These are phyloP conservation scores for Sussaba pulchella DNA, from an alignment of 2,888 invertebrate species.

Conservation along the genomic window DNA sequence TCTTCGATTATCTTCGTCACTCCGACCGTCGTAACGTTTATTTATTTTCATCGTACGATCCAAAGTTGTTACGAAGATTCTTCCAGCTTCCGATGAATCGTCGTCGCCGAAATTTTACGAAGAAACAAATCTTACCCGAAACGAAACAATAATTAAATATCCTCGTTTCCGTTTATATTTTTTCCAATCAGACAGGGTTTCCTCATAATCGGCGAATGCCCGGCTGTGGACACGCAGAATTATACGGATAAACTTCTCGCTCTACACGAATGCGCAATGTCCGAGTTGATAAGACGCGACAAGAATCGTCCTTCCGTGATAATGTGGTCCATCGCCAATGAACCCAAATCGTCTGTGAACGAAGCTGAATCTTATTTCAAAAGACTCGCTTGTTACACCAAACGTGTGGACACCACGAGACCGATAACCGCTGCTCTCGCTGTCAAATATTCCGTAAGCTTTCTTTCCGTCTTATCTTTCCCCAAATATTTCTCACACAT, in stretches of 20 bases:
- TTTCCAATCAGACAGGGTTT: slow-evolving; percentile 90
- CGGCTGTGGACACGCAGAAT: slow-evolving; percentile 95
- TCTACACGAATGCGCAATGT: slow-evolving; percentile 94
- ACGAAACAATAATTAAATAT: not conserved
- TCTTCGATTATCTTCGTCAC: not conserved
- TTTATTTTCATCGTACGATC: not conserved
- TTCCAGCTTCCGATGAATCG: not conserved
- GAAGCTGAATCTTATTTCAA: slow-evolving; percentile 93
- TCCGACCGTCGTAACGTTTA: not conserved
- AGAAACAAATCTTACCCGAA: not conserved
- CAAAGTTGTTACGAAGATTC: too few relatives aligned
- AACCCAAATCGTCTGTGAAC: slow-evolving; percentile 90
- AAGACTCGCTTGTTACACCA: slow-evolving; percentile 91
- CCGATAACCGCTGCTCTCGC: slow-evolving; percentile 95
- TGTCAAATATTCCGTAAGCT: slow-evolving; percentile 86
- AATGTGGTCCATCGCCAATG: slow-evolving; percentile 99
- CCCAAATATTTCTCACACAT: too few relatives aligned
- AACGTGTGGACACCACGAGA: slow-evolving; percentile 91
- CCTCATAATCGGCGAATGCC: slow-evolving; percentile 97
- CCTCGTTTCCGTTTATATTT: not conserved
- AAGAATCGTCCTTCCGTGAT: slow-evolving; percentile 98
- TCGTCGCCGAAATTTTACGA: not conserved
- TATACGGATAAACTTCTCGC: slow-evolving; percentile 89
- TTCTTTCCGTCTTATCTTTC: too few relatives aligned
- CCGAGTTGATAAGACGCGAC: slow-evolving; percentile 95